Base-by-base conservation (phyloP, 2,113 vertebrate genomes). In the Sapajus apella region DNA sequence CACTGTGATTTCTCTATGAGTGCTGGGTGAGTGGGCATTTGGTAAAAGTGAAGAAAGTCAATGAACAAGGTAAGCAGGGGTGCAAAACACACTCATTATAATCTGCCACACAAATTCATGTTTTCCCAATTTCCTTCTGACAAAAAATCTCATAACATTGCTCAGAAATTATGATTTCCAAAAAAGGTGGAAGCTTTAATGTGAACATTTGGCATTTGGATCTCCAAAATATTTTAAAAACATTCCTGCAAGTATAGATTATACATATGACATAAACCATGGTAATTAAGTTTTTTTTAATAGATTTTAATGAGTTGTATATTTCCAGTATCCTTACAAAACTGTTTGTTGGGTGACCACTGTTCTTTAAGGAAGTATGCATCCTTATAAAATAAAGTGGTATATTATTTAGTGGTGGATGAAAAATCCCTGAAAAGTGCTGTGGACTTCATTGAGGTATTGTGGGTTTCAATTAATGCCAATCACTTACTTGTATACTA, bases 251-350 rank as follows among this genome's bases (percentile, higher is more conserved):
- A 80, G 5, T 27, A 52, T n/a, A 87, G 92, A 66, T 77, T 73
- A 58, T 23, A 56, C 79, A 76, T 55, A 35, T 55, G 40, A 79
- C 6, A 79, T 52, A 64, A 23, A 14, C 4, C 5, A 11, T 23
- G 76, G 27, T 52, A 92, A 68, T 87, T 90, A 45, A 64, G 79
- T 94, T 40, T 90, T 37, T 93, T 84, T 90, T 75, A 75, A 27
- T 89, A 50, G 27, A 77, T 56, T 43, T 55, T 35, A 68, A 86
- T 82, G 45, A 47, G 70, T 16, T 83, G 85, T 90, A 64, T 82
- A 80, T 96, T 91, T 88, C 92, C 80, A 73, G 2, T 21, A 30
- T 52, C 18, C 25, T 87, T 66, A 27, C 9, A 70, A 87, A 94
- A 90, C 37, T 80, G 13, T 61, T 72, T 16, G 32, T 66, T 94